These are phyloP conservation scores for Pseudomyrmex pallidus DNA, from an alignment of 1,140 invertebrate species.

Conservation along the genomic window DNA sequence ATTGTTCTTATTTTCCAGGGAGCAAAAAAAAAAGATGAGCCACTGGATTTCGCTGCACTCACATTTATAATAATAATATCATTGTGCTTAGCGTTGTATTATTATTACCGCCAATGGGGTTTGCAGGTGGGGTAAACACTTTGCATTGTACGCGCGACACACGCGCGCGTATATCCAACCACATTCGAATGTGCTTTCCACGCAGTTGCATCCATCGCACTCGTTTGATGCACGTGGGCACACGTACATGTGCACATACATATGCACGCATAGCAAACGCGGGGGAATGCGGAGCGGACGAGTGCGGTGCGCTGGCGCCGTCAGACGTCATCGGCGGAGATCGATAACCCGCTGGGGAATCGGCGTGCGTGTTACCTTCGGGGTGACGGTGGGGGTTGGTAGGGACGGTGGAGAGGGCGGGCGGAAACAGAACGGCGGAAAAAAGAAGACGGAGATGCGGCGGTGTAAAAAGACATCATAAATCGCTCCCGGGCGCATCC, in stretches of 20 bases:
- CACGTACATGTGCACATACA: constrained; percentile 15
- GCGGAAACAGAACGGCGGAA: constrained; percentile 61
- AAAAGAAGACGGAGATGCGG: constrained; percentile 52
- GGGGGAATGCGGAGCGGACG: constrained; percentile 29
- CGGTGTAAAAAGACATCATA: constrained; percentile 69
- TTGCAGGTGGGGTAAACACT: neutral
- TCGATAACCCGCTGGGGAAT: constrained; percentile 66
- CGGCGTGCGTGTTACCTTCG: constrained; percentile 58
- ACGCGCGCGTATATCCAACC: constrained; percentile 29
- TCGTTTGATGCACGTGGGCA: constrained; percentile 51
- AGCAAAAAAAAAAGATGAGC: neutral
- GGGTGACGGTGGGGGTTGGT: neutral
- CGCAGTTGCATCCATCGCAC: constrained; percentile 50
- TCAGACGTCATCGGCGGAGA: constrained; percentile 71
- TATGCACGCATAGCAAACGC: neutral
- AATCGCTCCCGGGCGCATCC: constrained; percentile 52
- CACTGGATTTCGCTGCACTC: neutral
- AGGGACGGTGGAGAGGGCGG: constrained; percentile 6
- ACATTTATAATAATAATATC: neutral
- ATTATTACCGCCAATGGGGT: neutral
- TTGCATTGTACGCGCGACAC: neutral
- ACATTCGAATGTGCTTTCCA: constrained; percentile 43
- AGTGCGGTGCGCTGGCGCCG: constrained; percentile 65
- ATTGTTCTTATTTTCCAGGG: neutral
- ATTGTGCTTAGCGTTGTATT: neutral